Base-by-base conservation (phyloP, 2,797 vertebrate species). In the Phataginus tricuspis region DNA sequence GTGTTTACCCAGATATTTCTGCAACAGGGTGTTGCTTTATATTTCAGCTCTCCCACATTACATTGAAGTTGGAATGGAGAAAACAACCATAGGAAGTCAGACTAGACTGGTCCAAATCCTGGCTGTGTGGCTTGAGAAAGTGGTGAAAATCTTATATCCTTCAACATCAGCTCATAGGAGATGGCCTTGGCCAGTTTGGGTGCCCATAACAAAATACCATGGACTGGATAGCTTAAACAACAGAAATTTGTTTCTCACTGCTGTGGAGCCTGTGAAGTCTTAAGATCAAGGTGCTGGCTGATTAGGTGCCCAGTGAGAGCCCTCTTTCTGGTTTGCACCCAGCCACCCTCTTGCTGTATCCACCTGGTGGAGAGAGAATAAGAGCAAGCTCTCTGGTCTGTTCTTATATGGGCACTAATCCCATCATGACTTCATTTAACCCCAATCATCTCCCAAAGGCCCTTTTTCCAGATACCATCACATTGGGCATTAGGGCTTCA, bases 1-100 rank as follows among this genome's bases (percentile, higher is more conserved):
- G 57, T 53, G 6, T 79, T 89, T 66, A 63, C 34, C 86, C 63
- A 83, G 87, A 61, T 77, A 89, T 55, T 95, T 90, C 77, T 86
- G n/a, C 61, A 88, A 25, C 11, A 29, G 23, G 72, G 23, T 39
- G n/a, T 27, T 61, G 37, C 34, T 83, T 90, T 85, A 10, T 61
- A 53, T 86, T 96, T 79, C 79, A 75, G 3, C 74, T 79, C 23
- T 12, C 55, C 7, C 23, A 45, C 45, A 45, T 45, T 45, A 45
- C 45, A 45, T 45, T 45, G 45, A 79, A 15, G 55, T 93, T 84
- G 86, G 25, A 77, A 75, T 49, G 31, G 15, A 37, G 31, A 49
- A 49, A 74, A 72, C 5, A 86, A 64, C 37, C 23, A 51, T 91
- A 15, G n/a, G 8, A n/a, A 87, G 31, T 89, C 7, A 57, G 42